These are phyloP conservation scores for Mesitornis unicolor DNA, from an alignment of 2,113 vertebrate species.

Conservation along the genomic window DNA sequence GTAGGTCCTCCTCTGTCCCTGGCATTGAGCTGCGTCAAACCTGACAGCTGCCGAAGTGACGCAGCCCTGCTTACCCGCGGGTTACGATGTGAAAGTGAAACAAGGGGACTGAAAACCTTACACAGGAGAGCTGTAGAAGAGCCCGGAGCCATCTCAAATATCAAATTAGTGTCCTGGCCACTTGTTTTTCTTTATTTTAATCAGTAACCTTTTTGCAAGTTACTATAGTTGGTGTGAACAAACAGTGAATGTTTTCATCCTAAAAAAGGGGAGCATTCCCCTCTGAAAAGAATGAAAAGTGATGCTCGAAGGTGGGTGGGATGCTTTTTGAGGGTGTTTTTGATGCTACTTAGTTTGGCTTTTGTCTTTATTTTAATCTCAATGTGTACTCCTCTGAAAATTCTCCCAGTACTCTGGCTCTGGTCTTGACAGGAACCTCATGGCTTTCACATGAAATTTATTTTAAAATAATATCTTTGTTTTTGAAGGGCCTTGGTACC, in stretches of 20 bases:
- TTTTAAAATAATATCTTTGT: not conserved
- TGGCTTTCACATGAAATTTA: not conserved
- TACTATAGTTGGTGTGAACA: not conserved
- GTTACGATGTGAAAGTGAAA: not conserved
- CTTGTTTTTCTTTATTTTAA: not conserved
- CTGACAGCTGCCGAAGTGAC: rapidly evolving
- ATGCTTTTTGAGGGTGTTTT: not conserved
- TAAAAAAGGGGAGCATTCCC: not conserved
- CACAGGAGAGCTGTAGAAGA: not conserved
- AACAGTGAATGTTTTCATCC: not conserved
- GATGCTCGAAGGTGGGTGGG: not conserved
- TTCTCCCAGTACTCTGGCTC: not conserved
- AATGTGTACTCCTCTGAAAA: not conserved
- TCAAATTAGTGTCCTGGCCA: not conserved
- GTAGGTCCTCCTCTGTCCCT: not conserved
- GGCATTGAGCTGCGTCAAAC: not conserved
- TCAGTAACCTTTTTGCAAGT: not conserved
- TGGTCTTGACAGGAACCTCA: not conserved
- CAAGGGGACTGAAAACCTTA: not conserved
- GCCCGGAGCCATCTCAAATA: not conserved
- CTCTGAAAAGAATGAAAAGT: not conserved
- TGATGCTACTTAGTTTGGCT: not conserved
- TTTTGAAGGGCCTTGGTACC: not conserved
- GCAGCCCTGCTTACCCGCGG: not conserved
- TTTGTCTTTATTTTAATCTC: not conserved